phyloP scores from a whole-genome alignment of 2,113 vertebrate genomes.

The Candoia aspera region DNA sequence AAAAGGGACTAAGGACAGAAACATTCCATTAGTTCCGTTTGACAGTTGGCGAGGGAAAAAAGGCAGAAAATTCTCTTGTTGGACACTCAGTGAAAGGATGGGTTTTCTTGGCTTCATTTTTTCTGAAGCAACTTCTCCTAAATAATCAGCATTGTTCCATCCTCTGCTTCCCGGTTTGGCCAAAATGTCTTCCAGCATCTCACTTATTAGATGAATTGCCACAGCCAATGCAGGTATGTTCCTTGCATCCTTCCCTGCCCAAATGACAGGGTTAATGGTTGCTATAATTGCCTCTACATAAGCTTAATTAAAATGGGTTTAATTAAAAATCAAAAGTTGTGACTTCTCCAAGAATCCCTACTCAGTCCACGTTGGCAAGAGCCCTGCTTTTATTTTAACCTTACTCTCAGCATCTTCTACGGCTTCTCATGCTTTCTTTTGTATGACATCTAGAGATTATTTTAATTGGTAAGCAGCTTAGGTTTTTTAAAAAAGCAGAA shows the following conservation, averaged over 20 bases:
- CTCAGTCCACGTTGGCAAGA: not conserved
- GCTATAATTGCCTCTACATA: not conserved
- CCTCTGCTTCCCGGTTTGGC: fast-evolving
- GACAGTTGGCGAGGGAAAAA: not conserved
- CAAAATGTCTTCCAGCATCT: not conserved
- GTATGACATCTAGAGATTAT: too few relatives aligned
- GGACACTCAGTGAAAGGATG: not conserved
- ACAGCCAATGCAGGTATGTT: not conserved
- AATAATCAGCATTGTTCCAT: not conserved
- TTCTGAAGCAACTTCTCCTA: not conserved
- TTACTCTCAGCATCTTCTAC: too few relatives aligned
- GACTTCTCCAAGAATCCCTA: too few relatives aligned
- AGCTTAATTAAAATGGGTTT: not conserved
- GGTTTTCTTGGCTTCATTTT: not conserved
- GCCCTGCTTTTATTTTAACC: too few relatives aligned
- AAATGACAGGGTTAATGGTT: not conserved
- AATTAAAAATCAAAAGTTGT: not conserved
- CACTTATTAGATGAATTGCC: not conserved
- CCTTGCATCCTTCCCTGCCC: not conserved
- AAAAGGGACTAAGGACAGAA: not conserved
- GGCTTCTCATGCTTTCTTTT: too few relatives aligned
- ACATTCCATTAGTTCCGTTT: not conserved
- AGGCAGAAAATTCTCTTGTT: not conserved
- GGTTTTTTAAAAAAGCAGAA: too few relatives aligned
- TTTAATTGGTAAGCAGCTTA: too few relatives aligned